Conservation (phyloP, 1,140 invertebrate species). For the Panagrolaimus sp. region DNA sequence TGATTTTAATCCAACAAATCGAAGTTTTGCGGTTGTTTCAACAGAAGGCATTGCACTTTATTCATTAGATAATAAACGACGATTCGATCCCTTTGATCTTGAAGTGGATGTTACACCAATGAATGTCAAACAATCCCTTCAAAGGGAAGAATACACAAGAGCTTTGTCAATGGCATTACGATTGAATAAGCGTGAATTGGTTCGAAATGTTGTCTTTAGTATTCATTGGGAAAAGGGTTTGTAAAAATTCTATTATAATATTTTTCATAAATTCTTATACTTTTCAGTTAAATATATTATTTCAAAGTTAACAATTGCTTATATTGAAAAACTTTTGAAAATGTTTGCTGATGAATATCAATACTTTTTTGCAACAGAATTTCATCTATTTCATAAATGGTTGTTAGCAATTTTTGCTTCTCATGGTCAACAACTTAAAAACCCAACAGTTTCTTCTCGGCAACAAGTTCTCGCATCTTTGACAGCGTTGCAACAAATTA, state of each 20-base stretch:
- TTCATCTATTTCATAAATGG: slow-evolving; percentile 13
- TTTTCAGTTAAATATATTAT: slow-evolving; percentile 13
- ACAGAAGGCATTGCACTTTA: slow-evolving; percentile 45
- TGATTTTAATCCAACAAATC: slow-evolving; percentile 40
- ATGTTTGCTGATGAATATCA: slow-evolving; percentile 14
- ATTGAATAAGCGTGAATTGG: slow-evolving; percentile 35
- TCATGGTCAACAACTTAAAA: not conserved
- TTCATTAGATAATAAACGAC: slow-evolving; percentile 30
- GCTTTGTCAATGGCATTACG: slow-evolving; percentile 36
- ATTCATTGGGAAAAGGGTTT: slow-evolving; percentile 12
- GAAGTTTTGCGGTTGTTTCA: slow-evolving; percentile 41
- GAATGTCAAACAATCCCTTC: slow-evolving; percentile 22
- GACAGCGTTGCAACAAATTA: slow-evolving; percentile 4
- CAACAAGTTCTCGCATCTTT: slow-evolving; percentile 1
- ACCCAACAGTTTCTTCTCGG: not conserved
- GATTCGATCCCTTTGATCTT: slow-evolving; percentile 41
- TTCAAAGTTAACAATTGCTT: not conserved
- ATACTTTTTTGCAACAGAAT: slow-evolving; percentile 1
- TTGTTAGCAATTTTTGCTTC: not conserved
- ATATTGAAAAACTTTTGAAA: slow-evolving; percentile 16
- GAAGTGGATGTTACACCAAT: slow-evolving; percentile 28
- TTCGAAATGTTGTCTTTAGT: slow-evolving; percentile 17
- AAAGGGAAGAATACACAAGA: slow-evolving; percentile 31
- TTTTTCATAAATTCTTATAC: not conserved
- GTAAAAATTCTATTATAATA: not conserved